These are phyloP conservation scores for Tragopan temminckii DNA, from an alignment of 2,797 vertebrate genomes.

Conservation along the genomic window DNA sequence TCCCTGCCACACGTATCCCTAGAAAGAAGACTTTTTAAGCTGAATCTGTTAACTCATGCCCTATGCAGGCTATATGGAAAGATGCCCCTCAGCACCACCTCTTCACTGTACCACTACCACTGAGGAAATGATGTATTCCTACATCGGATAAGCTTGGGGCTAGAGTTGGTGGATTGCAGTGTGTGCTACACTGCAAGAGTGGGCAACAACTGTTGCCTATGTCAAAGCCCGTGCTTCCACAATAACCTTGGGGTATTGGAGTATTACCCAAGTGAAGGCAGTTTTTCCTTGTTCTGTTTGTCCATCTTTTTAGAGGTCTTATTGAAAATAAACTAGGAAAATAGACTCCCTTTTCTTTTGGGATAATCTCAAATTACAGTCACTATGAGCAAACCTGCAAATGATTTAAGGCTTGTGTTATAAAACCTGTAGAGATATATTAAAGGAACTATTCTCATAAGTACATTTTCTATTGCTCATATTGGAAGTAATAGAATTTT, in stretches of 20 bases:
- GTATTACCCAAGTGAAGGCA: neutral
- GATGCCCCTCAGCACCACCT: neutral
- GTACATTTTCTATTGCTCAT: neutral
- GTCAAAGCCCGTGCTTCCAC: neutral
- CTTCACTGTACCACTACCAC: neutral
- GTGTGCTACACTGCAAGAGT: neutral
- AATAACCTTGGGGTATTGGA: neutral
- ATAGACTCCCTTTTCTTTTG: neutral
- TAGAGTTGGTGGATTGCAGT: neutral
- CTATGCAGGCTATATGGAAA: neutral
- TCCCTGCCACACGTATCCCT: neutral
- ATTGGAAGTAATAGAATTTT: neutral
- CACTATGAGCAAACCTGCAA: neutral
- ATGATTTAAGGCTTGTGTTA: neutral
- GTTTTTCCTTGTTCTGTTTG: neutral
- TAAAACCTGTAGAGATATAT: neutral
- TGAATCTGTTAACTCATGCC: neutral
- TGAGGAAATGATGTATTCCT: neutral
- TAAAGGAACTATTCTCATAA: neutral
- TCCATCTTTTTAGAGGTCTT: neutral
- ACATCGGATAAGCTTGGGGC: neutral
- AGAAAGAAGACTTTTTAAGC: neutral
- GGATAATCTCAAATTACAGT: neutral
- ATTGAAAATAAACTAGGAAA: neutral
- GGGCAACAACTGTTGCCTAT: neutral